phyloP scores from a whole-genome alignment of 2,113 vertebrate genomes.

The Pollimyrus isidori region DNA sequence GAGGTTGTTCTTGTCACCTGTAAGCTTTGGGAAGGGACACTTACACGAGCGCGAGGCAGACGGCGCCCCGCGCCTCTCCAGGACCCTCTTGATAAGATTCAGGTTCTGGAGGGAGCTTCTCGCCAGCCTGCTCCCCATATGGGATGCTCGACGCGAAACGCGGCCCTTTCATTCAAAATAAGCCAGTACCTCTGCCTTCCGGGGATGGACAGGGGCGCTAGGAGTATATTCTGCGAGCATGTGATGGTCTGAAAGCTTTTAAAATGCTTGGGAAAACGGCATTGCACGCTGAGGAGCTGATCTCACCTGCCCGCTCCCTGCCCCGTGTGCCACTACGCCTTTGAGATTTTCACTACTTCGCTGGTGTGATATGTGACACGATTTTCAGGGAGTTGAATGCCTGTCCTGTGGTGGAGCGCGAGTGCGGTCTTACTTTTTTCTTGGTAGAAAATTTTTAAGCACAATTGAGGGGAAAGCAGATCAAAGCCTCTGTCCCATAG shows the following conservation, averaged over 20 bases:
- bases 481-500: conserved; percentile 44
- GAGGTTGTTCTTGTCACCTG: not conserved
- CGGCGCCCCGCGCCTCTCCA: not conserved
- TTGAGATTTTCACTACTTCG: not conserved
- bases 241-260: not conserved
- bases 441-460: conserved; percentile 22
- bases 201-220: not conserved
- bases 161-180: not conserved
- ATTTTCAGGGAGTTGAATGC: not conserved
- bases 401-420: not conserved
- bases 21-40: not conserved
- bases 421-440: conserved; percentile 29
- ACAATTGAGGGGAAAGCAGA: conserved; percentile 28
- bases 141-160: not conserved
- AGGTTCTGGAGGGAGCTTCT: not conserved
- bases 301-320: not conserved
- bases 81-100: not conserved
- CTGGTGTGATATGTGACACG: not conserved
- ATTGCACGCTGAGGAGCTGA: not conserved
- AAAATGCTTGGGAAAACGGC: not conserved
- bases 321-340: not conserved
- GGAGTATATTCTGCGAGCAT: not conserved
- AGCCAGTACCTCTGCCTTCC: not conserved
- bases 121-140: not conserved
- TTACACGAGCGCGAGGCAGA: not conserved